A percentile compares a stretch with the other conserved stretches of the same genome.
These are phyloP conservation scores for Ricordea florida DNA, from an alignment of 92 coral and sea anemone genomes.

Conservation along the genomic window DNA sequence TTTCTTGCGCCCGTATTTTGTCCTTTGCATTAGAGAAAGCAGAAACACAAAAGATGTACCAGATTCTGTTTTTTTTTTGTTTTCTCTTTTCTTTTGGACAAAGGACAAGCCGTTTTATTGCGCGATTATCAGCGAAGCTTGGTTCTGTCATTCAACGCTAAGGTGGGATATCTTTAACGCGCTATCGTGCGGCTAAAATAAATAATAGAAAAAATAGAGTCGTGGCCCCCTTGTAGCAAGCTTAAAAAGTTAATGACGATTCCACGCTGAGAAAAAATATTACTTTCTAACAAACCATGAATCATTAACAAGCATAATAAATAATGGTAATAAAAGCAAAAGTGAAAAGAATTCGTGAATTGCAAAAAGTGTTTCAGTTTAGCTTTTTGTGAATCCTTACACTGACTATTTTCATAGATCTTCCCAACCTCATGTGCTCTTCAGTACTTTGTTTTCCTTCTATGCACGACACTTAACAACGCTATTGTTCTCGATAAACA, in stretches of 20 bases:
- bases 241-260: conserved; percentile 24
- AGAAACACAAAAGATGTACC: too few species aligned
- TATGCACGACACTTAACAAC: too few species aligned
- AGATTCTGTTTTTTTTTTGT: too few species aligned
- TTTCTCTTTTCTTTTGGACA: too few species aligned
- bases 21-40: too few species aligned
- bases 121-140: not conserved
- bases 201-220: not conserved
- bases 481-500: too few species aligned
- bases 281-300: conserved; percentile 41
- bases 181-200: not conserved
- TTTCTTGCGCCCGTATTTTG: too few species aligned
- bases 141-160: not conserved
- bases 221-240: conserved; percentile 1
- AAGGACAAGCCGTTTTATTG: not conserved
- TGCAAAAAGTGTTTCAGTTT: not conserved
- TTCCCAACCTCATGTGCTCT: too few species aligned
- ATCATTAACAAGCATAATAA: conserved; percentile 17
- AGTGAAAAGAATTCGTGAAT: not conserved
- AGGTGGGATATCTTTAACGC: not conserved
- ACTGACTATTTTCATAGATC: too few species aligned
- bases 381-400: too few species aligned
- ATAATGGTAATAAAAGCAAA: conserved; percentile 2
- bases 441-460: too few species aligned
- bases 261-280: conserved; percentile 37